Conservation (phyloP, 2,113 vertebrate genomes). For the Planiliza haematocheilus region DNA sequence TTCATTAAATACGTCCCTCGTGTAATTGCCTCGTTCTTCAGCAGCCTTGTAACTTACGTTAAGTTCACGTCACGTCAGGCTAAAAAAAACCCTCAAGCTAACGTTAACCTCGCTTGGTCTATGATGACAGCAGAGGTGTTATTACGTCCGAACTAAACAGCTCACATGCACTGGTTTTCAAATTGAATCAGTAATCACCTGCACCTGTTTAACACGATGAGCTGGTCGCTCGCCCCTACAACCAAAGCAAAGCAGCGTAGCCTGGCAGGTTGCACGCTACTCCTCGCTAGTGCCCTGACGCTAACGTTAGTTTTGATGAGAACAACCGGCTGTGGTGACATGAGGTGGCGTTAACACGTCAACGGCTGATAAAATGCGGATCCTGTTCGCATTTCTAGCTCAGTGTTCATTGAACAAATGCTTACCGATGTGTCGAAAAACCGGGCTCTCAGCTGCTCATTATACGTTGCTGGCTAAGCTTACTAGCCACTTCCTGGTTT, state of each 20-base stretch:
- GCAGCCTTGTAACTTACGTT: background rate
- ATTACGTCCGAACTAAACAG: background rate
- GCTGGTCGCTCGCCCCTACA: background rate
- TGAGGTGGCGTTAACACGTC: background rate
- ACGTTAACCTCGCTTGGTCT: background rate
- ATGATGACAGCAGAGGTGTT: background rate
- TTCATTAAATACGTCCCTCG: too few relatives aligned
- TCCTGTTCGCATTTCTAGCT: background rate
- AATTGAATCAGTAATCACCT: background rate
- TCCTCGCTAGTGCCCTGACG: constrained; percentile 1
- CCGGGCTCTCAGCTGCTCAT: constrained; percentile 70
- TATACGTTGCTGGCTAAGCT: constrained; percentile 55
- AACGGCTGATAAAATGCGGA: background rate
- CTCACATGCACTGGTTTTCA: background rate
- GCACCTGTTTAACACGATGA: constrained; percentile 7
- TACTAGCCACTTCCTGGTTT: constrained; percentile 75
- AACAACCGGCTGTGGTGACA: background rate
- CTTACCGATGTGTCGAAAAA: constrained; percentile 65
- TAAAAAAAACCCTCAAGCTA: background rate
- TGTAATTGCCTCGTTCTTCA: too few relatives aligned
- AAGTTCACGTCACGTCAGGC: constrained; percentile 16
- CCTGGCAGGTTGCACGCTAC: constrained; percentile 25
- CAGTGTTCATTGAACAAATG: constrained; percentile 44
- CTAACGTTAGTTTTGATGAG: constrained; percentile 1
- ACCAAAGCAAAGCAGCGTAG: background rate